phyloP scores from a whole-genome alignment of 2,888 invertebrate genomes.

The Ichneumoninae sp. region DNA sequence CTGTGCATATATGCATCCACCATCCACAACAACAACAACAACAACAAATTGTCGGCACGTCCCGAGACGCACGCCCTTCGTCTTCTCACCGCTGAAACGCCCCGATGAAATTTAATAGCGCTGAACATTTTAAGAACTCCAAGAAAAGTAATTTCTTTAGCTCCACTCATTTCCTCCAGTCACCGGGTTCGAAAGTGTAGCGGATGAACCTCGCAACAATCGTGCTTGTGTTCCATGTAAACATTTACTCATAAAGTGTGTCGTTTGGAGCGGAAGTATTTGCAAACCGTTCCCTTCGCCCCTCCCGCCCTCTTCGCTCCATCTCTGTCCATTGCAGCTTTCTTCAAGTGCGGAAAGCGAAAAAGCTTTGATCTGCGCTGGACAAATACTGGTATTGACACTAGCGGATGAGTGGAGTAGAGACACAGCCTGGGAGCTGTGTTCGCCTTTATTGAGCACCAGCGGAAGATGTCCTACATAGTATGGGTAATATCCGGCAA shows the following conservation, averaged over 20 bases:
- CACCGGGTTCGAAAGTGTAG: background rate
- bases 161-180: background rate
- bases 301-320: background rate
- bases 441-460: constrained; percentile 15
- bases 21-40: constrained; percentile 24
- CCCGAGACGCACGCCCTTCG: constrained; percentile 32
- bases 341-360: background rate
- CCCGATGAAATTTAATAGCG: background rate
- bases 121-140: background rate
- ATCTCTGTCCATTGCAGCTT: background rate
- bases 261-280: background rate
- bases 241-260: background rate
- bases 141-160: constrained; percentile 8
- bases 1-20: constrained; percentile 10
- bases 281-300: background rate
- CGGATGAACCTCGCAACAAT: background rate
- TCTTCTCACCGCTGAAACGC: background rate
- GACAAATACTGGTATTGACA: constrained; percentile 33
- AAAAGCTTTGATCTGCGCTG: constrained; percentile 26
- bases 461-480: background rate
- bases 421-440: background rate
- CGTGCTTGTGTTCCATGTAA: background rate
- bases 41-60: constrained; percentile 22
- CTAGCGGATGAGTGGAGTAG: background rate
- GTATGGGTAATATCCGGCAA: background rate